phyloP scores from a whole-genome alignment of 2,888 invertebrate genomes.

The Cryptocephalus moraei region DNA sequence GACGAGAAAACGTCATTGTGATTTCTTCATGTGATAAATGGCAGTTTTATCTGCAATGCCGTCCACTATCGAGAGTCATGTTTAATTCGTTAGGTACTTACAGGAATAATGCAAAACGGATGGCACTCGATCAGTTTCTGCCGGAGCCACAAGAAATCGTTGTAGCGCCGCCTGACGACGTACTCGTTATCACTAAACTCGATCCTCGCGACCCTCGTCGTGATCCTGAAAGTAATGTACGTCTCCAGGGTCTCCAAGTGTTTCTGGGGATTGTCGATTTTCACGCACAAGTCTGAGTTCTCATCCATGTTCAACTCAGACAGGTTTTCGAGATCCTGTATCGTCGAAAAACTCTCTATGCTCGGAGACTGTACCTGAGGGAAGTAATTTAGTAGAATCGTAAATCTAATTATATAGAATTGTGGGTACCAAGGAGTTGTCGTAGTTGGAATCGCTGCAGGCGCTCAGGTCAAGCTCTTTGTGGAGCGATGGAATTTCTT shows the following conservation, averaged over 20 bases:
- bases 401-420: background rate
- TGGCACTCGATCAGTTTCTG: conserved; percentile 54
- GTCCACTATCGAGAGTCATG: background rate
- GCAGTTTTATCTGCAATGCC: background rate
- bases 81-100: too few relatives aligned
- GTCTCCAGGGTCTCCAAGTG: conserved; percentile 61
- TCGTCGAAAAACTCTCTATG: conserved; percentile 49
- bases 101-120: conserved; percentile 58
- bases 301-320: conserved; percentile 45
- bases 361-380: conserved; percentile 47
- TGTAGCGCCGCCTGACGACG: conserved; percentile 56
- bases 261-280: conserved; percentile 64
- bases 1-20: background rate
- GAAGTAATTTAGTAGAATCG: conserved; percentile 5
- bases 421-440: conserved; percentile 31
- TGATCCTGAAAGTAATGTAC: conserved; percentile 58
- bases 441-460: conserved; percentile 30
- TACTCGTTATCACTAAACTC: conserved; percentile 55
- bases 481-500: conserved; percentile 32
- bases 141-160: conserved; percentile 61
- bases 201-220: conserved; percentile 54
- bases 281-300: conserved; percentile 50
- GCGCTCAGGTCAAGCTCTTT: conserved; percentile 31
- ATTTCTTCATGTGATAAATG: background rate
- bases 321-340: conserved; percentile 46